Conservation (phyloP, 1,140 invertebrate species). For the Meteorus sp. region DNA sequence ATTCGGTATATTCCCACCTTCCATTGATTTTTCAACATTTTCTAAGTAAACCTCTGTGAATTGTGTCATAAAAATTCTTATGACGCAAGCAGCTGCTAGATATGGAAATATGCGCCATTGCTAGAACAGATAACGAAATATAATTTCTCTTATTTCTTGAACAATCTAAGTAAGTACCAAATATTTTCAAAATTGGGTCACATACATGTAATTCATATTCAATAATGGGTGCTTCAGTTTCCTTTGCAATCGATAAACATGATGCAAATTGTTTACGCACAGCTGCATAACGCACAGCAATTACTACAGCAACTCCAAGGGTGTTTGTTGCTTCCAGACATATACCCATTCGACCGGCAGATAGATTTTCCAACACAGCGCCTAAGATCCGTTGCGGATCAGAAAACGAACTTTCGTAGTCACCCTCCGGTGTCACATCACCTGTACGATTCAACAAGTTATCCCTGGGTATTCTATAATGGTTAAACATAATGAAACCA, state of each 20-base stretch:
- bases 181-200: constrained; percentile 24
- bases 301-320: constrained; percentile 72
- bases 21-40: constrained; percentile 51
- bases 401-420: constrained; percentile 75
- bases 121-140: constrained; percentile 52
- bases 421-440: constrained; percentile 65
- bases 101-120: constrained; percentile 84
- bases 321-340: constrained; percentile 71
- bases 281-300: constrained; percentile 80
- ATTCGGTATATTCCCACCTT: constrained; percentile 44
- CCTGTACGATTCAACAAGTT: constrained; percentile 68
- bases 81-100: constrained; percentile 72
- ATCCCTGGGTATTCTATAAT: constrained; percentile 65
- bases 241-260: constrained; percentile 46
- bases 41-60: constrained; percentile 49
- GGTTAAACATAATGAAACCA: constrained; percentile 68
- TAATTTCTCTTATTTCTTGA: constrained; percentile 1
- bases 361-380: constrained; percentile 66
- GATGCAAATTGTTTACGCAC: constrained; percentile 79
- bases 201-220: constrained; percentile 80
- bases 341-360: constrained; percentile 76
- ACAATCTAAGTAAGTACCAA: constrained; percentile 16
- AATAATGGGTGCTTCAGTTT: constrained; percentile 73
- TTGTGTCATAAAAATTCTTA: constrained; percentile 67
- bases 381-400: constrained; percentile 77